Conservation (phyloP, 2,797 vertebrate genomes). For the Spinibarbus caldwelli region DNA sequence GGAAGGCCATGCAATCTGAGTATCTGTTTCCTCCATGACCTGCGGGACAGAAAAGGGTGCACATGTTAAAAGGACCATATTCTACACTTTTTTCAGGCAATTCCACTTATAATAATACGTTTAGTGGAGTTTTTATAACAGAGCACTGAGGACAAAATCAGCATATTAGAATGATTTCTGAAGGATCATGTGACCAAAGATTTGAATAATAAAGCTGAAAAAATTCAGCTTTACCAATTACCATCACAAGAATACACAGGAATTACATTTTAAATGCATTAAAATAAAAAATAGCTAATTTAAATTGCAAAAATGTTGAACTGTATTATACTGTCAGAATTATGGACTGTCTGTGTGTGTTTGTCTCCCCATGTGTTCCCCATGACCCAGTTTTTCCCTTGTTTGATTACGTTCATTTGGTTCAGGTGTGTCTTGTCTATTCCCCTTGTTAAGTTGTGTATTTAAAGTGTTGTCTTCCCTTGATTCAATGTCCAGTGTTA, state of each 20-base stretch:
- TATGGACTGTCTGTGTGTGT: too few relatives aligned
- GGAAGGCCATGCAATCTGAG: constrained; percentile 85
- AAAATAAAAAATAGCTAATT: too few relatives aligned
- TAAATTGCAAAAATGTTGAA: neutral
- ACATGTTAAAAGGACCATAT: neutral
- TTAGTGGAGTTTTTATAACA: neutral
- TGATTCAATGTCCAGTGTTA: too few relatives aligned
- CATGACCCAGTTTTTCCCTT: too few relatives aligned
- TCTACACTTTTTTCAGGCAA: neutral
- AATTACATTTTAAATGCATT: neutral
- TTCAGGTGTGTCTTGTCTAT: too few relatives aligned
- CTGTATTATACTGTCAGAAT: neutral
- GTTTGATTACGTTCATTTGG: too few relatives aligned
- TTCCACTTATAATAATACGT: neutral
- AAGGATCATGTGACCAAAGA: neutral
- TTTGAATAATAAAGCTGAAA: neutral
- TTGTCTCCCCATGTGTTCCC: too few relatives aligned
- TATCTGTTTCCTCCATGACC: constrained; percentile 85
- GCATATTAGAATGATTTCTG: neutral
- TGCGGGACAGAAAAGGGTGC: constrained; percentile 47
- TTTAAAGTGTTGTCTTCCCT: too few relatives aligned
- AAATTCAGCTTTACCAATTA: neutral
- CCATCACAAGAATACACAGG: neutral
- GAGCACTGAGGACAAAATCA: neutral
- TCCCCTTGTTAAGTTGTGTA: too few relatives aligned